A percentile compares a stretch with the other conserved stretches of the same genome.
phyloP scores from a whole-genome alignment of 2,113 vertebrate genomes.

The Terrapene triunguis region DNA sequence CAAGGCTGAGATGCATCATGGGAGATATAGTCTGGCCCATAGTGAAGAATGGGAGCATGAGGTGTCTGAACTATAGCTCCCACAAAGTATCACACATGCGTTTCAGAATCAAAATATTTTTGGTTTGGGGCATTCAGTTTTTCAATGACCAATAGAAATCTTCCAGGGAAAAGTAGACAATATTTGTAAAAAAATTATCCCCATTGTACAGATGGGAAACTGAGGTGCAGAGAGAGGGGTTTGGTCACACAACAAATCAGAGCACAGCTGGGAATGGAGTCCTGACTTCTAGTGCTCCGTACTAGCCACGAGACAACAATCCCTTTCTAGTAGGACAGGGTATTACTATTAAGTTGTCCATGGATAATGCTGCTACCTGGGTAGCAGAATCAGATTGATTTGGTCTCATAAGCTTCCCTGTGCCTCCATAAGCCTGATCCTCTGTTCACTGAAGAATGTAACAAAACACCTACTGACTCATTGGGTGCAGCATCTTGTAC shows the following conservation, averaged over 20 bases:
- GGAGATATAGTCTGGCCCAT: not conserved
- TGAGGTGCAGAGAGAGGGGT: fast-evolving
- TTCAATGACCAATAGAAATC: not conserved
- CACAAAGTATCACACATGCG: not conserved
- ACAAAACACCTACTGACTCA: not conserved
- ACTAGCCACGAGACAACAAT: not conserved
- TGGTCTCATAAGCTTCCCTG: not conserved
- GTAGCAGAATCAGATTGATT: not conserved
- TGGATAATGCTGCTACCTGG: not conserved
- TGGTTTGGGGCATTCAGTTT: not conserved
- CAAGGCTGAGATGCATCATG: not conserved
- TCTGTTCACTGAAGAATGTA: not conserved
- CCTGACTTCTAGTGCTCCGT: not conserved
- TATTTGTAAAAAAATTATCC: not conserved
- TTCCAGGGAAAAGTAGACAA: not conserved
- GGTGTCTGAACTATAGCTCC: not conserved
- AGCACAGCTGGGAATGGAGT: not conserved
- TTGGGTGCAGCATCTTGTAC: not conserved
- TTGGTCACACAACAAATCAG: not conserved
- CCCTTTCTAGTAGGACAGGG: not conserved
- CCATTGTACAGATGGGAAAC: not conserved
- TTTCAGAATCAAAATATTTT: not conserved
- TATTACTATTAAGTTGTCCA: not conserved
- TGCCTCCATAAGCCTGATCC: not conserved
- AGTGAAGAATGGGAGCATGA: not conserved